Evolutionary conservation across 2,797 vertebrate species (phyloP), one percentile per base, ranked within the genome.

Genomic region (Rhadinocentrus ornatus): DNA sequence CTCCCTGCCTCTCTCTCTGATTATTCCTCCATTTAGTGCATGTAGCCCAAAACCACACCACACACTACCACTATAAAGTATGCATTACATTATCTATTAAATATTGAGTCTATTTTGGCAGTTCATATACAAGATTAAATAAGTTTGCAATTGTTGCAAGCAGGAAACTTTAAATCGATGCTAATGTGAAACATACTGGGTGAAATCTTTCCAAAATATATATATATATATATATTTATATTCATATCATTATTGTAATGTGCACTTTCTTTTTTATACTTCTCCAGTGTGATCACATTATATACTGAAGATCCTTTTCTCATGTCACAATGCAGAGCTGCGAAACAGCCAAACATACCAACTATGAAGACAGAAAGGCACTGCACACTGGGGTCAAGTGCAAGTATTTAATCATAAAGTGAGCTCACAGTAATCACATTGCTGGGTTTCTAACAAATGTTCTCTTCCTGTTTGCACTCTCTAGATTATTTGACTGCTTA

Each of bases 271-370:
- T 18, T 44, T 53, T 35, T 22, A 55, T 27, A 20, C 0, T 57
- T 69, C 75, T 76, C 46, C 6, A 34, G 1, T 64, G 6, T n/a
- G 50, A 69, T 55, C 24, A 6, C 54, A 60, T 29, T 31, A 26
- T 20, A 32, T 13, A 20, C 26, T n/a, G 5, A 59, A 4, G 62
- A 54, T 37, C 20, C 3, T 46, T 7, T 31, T 29, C 20, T 39
- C 27, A 34, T 13, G 46, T 3, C 32, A 31, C 32, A 69, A 31
- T 61, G 52, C 10, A 34, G 26, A 32, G n/a, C 20, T 29, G 11
- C 58, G 46, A 31, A 46, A 44, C 65, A 32, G 20, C 35, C 32
- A 44, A 64, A 52, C 37, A 34, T 54, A 65, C 50, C 32, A 70
- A 55, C 26, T 6, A 26, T 54, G n/a, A 20, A 20, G 1, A 44